phyloP scores from a whole-genome alignment of 2,113 vertebrate species.

The Xenopus laevis region DNA sequence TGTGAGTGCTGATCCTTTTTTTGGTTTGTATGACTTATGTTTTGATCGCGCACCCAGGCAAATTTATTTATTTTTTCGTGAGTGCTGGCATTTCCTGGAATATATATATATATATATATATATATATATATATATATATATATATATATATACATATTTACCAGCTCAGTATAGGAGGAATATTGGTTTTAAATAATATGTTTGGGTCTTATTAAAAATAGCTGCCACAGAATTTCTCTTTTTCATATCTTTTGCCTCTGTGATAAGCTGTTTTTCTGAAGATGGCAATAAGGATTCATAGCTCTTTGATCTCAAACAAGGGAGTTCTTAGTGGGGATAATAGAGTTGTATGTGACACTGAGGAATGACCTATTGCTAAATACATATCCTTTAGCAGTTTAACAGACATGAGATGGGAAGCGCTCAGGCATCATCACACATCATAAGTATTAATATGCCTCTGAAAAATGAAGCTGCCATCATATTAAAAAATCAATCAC shows the following conservation, averaged over 20 bases:
- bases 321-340: constrained; percentile 36
- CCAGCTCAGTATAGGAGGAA: not conserved
- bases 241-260: constrained; percentile 13
- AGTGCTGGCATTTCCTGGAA: too few species aligned
- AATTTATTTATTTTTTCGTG: too few species aligned
- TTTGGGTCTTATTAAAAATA: constrained; percentile 16
- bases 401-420: constrained; percentile 40
- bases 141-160: not conserved
- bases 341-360: constrained; percentile 43
- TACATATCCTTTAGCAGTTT: constrained; percentile 44
- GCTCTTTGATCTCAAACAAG: constrained; percentile 34
- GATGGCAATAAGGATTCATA: constrained; percentile 42
- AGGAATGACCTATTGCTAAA: constrained; percentile 44
- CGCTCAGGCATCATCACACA: constrained; percentile 37
- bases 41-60: too few species aligned
- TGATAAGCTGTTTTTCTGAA: constrained; percentile 20
- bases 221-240: constrained; percentile 14
- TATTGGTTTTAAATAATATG: constrained; percentile 3
- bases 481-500: constrained; percentile 46
- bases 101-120: too few species aligned
- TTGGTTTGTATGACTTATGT: too few species aligned
- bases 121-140: too few species aligned
- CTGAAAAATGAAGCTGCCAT: constrained; percentile 37
- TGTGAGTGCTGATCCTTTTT: too few species aligned
- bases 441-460: constrained; percentile 44